Base-by-base conservation (phyloP, 2,797 vertebrate genomes). In the Telmatherina bonti region DNA sequence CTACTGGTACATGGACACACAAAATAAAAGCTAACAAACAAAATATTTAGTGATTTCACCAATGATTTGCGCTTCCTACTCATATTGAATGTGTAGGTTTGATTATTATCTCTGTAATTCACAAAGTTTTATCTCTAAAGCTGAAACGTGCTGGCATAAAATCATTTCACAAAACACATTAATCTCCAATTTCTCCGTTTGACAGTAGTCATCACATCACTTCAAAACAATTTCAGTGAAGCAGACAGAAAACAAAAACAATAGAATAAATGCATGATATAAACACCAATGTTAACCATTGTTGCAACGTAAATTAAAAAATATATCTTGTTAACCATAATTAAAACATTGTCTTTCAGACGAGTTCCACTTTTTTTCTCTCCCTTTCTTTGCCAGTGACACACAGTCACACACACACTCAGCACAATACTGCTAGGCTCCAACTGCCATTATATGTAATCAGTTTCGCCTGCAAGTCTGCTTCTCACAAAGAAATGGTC, bases 401-500 rank as follows among this genome's bases (percentile, higher is more conserved):
- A 55, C 36, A 38, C 36, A 38, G 16, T 7, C 18, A 18, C 70
- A 58, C 70, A 55, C 24, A 26, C 27, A 47, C 53, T 79, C 59
- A 43, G 55, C 47, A 72, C 63, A 59, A 68, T 58, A 68, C 43
- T 9, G 53, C 47, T 35, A 16, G 36, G 9, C 64, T 62, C 64
- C 52, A 45, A 30, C 63, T 31, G 56, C 77, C 54, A 76, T 86
- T 85, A 77, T 64, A 70, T 70, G 60, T 72, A 85, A 86, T 85
- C 84, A 83, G 80, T 83, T 65, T 67, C 64, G 78, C 64, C 75
- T 64, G 47, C 67, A 55, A 49, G 58, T 70, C 56, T 76, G 70
- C 62, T 67, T 11, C 26, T 67, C 66, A 75, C 68, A 78, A 59
- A 84, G 33, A 84, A 81, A 66, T 64, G 30, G 33, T 58, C 57